Evolutionary conservation across 1,140 invertebrate species (phyloP).

Genomic region (Cherax destructor): DNA sequence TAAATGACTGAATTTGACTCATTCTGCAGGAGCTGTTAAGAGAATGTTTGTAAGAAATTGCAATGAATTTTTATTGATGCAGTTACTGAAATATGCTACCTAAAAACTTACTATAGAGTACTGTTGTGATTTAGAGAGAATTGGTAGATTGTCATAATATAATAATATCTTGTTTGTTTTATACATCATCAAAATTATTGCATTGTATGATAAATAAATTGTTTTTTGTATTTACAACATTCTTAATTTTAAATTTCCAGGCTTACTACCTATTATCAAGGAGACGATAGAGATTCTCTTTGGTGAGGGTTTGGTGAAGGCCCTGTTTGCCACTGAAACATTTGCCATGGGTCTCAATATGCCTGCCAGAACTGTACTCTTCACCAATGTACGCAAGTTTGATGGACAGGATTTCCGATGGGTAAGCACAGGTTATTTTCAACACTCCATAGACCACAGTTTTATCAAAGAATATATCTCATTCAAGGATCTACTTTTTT

Average conservation of each 20-base stretch:
- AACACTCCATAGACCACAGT: too few relatives aligned
- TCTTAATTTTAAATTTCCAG: constrained; percentile 24
- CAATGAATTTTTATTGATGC: too few relatives aligned
- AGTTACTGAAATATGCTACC: too few relatives aligned
- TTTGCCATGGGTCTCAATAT: constrained; percentile 99
- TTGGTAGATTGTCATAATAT: too few relatives aligned
- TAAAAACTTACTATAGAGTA: too few relatives aligned
- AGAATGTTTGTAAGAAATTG: neutral
- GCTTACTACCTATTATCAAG: constrained; percentile 96
- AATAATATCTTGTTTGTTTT: too few relatives aligned
- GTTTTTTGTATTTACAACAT: neutral
- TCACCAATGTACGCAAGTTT: constrained; percentile 96
- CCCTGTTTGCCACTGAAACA: constrained; percentile 98
- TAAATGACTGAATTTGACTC: neutral
- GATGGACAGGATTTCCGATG: constrained; percentile 97
- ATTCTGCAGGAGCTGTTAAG: neutral
- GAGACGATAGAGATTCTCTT: constrained; percentile 99
- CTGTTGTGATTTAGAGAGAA: too few relatives aligned
- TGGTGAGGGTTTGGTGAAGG: constrained; percentile 97
- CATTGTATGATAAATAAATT: too few relatives aligned
- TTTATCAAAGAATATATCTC: too few relatives aligned
- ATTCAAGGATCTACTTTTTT: neutral
- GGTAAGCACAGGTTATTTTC: constrained; percentile 77
- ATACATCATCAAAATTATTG: too few relatives aligned
- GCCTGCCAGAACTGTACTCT: constrained; percentile 98